A percentile compares a stretch with the other conserved stretches of the same genome.
Conservation (phyloP, 2,888 invertebrate genomes). For the Mesorhabditis sp. region DNA sequence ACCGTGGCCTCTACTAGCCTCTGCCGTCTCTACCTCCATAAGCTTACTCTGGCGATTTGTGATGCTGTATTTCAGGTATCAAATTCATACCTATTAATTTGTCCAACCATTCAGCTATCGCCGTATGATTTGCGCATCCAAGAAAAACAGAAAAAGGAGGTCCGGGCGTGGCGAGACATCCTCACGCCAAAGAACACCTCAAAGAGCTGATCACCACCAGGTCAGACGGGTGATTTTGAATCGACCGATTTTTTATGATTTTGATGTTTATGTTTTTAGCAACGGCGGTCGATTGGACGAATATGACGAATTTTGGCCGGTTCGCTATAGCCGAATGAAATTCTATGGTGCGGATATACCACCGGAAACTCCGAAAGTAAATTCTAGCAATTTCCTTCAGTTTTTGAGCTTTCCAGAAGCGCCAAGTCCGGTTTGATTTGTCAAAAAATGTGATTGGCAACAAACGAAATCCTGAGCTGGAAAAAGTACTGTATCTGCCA, state of each 20-base stretch:
- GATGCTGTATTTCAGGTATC: slow-evolving; percentile 49
- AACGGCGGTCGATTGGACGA: slow-evolving; percentile 43
- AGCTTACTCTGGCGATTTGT: slow-evolving; percentile 53
- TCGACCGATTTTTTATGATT: background rate
- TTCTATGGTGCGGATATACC: slow-evolving; percentile 24
- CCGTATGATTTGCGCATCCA: slow-evolving; percentile 40
- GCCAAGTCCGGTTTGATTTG: slow-evolving; percentile 1
- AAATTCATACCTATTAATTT: background rate
- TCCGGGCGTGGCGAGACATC: slow-evolving; percentile 28
- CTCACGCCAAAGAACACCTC: slow-evolving; percentile 37
- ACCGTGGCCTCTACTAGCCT: slow-evolving; percentile 53
- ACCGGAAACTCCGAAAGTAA: background rate
- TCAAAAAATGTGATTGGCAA: too few species aligned
- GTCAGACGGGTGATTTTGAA: slow-evolving; percentile 11
- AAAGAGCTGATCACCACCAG: slow-evolving; percentile 32
- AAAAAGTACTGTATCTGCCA: background rate
- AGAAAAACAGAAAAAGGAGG: slow-evolving; percentile 14
- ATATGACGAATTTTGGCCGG: slow-evolving; percentile 56
- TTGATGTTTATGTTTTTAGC: slow-evolving; percentile 7
- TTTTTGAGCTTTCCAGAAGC: slow-evolving; percentile 11
- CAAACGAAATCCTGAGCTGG: slow-evolving; percentile 14
- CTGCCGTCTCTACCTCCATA: slow-evolving; percentile 35
- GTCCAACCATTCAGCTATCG: slow-evolving; percentile 17
- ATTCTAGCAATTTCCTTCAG: too few species aligned
- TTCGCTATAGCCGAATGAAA: slow-evolving; percentile 41